Evolutionary conservation across 1,140 invertebrate genomes (phyloP).

Genomic region (Physella acuta): DNA sequence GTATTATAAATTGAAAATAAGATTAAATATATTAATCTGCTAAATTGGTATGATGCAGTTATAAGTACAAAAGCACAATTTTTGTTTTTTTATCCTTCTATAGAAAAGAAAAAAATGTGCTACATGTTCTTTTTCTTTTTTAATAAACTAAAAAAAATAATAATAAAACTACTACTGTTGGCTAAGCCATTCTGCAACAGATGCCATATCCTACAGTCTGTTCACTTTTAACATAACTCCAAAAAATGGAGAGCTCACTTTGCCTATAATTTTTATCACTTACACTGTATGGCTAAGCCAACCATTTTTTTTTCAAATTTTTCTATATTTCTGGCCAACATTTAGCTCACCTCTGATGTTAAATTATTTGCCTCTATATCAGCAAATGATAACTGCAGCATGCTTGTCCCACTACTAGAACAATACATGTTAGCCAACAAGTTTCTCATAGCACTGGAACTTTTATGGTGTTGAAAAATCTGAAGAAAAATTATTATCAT

Average conservation of each 20-base stretch:
- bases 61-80: not conserved
- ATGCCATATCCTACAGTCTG: not conserved
- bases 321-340: not conserved
- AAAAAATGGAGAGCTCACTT: not conserved
- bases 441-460: constrained; percentile 8
- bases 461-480: too few relatives aligned
- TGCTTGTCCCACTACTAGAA: not conserved
- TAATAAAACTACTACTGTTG: not conserved
- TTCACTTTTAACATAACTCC: not conserved
- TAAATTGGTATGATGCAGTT: not conserved
- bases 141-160: not conserved
- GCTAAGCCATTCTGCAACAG: not conserved
- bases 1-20: not conserved
- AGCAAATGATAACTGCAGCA: constrained; percentile 1
- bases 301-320: not conserved
- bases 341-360: constrained; percentile 8
- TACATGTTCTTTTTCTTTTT: not conserved
- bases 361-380: constrained; percentile 13
- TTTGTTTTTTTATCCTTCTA: not conserved
- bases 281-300: not conserved
- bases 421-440: constrained; percentile 1
- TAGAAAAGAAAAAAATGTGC: not conserved
- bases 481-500: too few relatives aligned
- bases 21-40: not conserved
- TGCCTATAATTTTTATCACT: not conserved